Evolutionary conservation across 2,888 invertebrate genomes (phyloP), one percentile per base, ranked within the genome.

Genomic region (Sarcophaga carnaria): DNA sequence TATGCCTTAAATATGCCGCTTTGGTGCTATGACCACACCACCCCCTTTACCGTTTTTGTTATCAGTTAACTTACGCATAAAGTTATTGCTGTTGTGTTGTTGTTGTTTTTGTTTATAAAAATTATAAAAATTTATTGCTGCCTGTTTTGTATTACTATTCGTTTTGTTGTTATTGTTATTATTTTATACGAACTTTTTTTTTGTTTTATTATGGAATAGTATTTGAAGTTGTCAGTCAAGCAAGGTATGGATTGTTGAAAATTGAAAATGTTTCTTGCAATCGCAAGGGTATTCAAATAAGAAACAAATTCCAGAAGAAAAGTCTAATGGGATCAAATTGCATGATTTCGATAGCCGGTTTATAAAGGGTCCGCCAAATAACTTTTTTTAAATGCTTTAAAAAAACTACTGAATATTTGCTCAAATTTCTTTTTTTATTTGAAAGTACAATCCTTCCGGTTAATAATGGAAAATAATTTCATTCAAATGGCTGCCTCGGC

Each of bases 11-110:
- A 22, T 63, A 17, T 74, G 83, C 67, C 79, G 79, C 66, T 72
- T 66, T 67, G 54, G 47, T 20, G 14, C 2, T 63, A n/a, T 25
- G 37, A 14, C 25, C 63, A 27, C 77, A 0, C 5, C 27, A 3
- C 0, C 37, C 8, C 0, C 37, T 3, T 4, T 4, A 54, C 4
- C 2, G 17, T 12, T 54, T 59, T 27, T 66, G 66, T 49, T 83
- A 66, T 78, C 47, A 72, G 75, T 76, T 76, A 79, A 84, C 75
- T 84, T 76, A 84, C 84, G 84, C 80, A 84, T 71, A 49, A 80
- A 62, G 59, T 80, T 80, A 64, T 74, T 76, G 75, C 37, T 66
- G 70, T 80, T 74, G 22, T 71, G 12, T 54, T 54, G 1, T 4
- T 54, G 12, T 54, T 17, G 4, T 17, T 54, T 12, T 14, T 17